Percentiles rank a stretch among this genome's conserved stretches.
These are phyloP conservation scores for Goniozus legneri DNA, from an alignment of 1,140 invertebrate genomes.

Conservation along the genomic window DNA sequence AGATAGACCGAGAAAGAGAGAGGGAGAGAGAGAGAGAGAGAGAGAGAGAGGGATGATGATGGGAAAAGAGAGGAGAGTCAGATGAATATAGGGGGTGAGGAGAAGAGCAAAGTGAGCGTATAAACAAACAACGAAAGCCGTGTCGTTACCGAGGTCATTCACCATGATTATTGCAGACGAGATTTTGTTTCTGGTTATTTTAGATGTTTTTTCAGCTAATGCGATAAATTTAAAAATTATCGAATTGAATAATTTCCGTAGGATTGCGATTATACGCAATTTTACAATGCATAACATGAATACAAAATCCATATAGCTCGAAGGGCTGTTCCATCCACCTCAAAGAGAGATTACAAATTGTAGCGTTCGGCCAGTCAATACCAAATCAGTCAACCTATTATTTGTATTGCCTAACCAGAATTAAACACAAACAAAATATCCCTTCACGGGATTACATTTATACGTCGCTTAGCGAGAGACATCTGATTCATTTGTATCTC, in stretches of 20 bases:
- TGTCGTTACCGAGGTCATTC: slow-evolving; percentile 31
- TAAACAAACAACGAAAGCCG: slow-evolving; percentile 37
- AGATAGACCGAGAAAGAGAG: neutral
- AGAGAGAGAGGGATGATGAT: neutral
- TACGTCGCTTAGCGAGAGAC: slow-evolving; percentile 31
- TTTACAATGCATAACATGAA: too few relatives aligned
- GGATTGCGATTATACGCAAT: too few relatives aligned
- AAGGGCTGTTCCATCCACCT: too few relatives aligned
- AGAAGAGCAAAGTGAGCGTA: slow-evolving; percentile 38
- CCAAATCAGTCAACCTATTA: too few relatives aligned
- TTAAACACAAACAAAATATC: slow-evolving; percentile 44
- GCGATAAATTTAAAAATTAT: slow-evolving; percentile 45
- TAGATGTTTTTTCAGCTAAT: neutral
- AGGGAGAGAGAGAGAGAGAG: neutral
- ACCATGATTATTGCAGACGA: slow-evolving; percentile 29
- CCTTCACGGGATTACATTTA: slow-evolving; percentile 51
- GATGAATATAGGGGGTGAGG: slow-evolving; percentile 1
- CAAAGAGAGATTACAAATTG: too few relatives aligned
- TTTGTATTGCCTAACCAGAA: slow-evolving; percentile 52
- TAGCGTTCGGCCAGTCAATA: too few relatives aligned
- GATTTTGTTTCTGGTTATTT: slow-evolving; percentile 17
- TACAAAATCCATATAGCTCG: too few relatives aligned
- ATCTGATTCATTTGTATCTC: slow-evolving; percentile 53
- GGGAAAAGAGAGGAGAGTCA: too few relatives aligned
- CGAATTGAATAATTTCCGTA: too few relatives aligned